Base-by-base conservation (phyloP, 2,113 vertebrate species). In the Ramphastos sulfuratus region DNA sequence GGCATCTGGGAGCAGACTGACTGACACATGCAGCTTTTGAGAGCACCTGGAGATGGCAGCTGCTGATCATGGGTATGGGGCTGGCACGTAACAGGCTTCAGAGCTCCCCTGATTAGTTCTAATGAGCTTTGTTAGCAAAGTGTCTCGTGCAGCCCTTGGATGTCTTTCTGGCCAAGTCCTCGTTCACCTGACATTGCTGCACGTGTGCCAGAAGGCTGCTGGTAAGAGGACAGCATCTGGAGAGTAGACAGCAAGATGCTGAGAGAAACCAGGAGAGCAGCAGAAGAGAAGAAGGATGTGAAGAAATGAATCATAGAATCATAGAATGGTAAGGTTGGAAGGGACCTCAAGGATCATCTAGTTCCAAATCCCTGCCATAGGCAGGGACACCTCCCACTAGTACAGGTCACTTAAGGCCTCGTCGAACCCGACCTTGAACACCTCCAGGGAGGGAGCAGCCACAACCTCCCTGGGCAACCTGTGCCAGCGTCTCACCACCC, bases 11-110 rank as follows among this genome's bases (percentile, higher is more conserved):
- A 30, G 64, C 35, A 9, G n/a, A 13, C 17, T 30, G 65, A 12
- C 42, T 39, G 85, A 17, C 39, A 13, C 37, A 4, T 50, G 71
- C 52, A 48, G 64, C 37, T 19, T 74, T 15, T 6, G 83, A 50
- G 58, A 44, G 52, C 74, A 37, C 92, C 92, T 88, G 37, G 54
- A 85, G 88, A 28, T 81, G 88, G 64, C 84, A 81, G 88, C 84
- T 71, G 52, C 79, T 25, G 69, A 42, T 55, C 20, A 9, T 4
- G 44, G 9, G 50, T 46, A 27, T 2, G 67, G 83, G 61, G 37
- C 74, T 12, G 58, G 63, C 84, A 48, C 77, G 48, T 50, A 46
- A 30, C 55, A 5, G 35, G 2, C 73, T 9, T 78, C 56, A 11
- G 61, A 23, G 44, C 44, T 70, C 54, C 52, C 63, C 18, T 2